These are phyloP conservation scores for Pegoplata infirma DNA, from an alignment of 2,888 invertebrate genomes.

Conservation along the genomic window DNA sequence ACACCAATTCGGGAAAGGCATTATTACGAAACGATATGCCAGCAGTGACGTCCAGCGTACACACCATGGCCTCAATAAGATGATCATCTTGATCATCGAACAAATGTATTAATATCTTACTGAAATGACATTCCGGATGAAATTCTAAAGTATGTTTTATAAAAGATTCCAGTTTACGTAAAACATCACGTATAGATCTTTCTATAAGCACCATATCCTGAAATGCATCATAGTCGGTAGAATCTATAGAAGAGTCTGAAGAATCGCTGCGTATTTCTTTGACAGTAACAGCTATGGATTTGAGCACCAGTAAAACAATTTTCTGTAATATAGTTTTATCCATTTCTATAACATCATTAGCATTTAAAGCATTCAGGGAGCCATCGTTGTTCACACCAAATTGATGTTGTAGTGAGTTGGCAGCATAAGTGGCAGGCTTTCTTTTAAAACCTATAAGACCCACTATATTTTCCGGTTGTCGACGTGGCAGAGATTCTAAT, in stretches of 20 bases:
- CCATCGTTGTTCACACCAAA: conserved; percentile 16
- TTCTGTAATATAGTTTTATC: conserved; percentile 91
- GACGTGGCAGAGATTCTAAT: conserved; percentile 76
- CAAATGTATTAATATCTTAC: conserved; percentile 91
- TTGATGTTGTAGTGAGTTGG: conserved; percentile 60
- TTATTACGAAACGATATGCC: conserved; percentile 90
- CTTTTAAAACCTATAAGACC: conserved; percentile 76
- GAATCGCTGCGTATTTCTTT: conserved; percentile 93
- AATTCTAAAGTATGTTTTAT: conserved; percentile 89
- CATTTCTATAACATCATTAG: conserved; percentile 76
- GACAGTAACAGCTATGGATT: conserved; percentile 93
- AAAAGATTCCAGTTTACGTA: conserved; percentile 89
- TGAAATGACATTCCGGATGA: conserved; percentile 91
- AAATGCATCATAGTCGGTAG: conserved; percentile 90
- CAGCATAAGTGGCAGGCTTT: conserved; percentile 68
- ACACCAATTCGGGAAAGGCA: conserved; percentile 87
- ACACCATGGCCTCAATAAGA: conserved; percentile 94
- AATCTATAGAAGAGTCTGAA: conserved; percentile 90
- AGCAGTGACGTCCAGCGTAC: conserved; percentile 91
- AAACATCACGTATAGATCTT: conserved; percentile 89
- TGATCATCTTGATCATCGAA: conserved; percentile 95
- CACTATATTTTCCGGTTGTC: conserved; percentile 75
- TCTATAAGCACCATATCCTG: conserved; percentile 94
- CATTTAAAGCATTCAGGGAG: conserved; percentile 33
- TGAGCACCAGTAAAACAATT: conserved; percentile 90